Conservation (phyloP, 2,113 vertebrate species). For the Zosterops lateralis region DNA sequence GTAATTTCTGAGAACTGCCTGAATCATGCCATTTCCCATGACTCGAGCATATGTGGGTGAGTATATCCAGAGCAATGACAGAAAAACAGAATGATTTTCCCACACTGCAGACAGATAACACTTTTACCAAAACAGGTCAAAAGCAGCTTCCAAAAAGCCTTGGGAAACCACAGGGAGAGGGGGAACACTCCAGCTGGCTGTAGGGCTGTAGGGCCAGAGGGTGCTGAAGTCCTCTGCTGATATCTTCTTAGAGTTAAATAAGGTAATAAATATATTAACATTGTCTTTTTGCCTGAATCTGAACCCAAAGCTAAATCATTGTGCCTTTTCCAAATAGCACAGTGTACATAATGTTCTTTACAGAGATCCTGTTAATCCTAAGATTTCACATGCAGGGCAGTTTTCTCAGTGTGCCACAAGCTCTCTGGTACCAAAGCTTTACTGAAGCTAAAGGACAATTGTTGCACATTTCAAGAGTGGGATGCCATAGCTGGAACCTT, state of each 20-base stretch:
- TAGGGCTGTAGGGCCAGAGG: background rate
- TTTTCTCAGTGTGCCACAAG: rapidly evolving
- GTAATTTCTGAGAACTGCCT: background rate
- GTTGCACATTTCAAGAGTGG: background rate
- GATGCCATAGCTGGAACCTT: background rate
- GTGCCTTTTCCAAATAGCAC: background rate
- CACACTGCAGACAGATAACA: background rate
- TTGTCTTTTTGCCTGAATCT: background rate
- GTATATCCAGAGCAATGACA: background rate
- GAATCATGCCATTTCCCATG: background rate
- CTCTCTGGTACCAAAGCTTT: background rate
- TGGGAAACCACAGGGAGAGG: background rate
- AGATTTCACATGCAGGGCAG: background rate
- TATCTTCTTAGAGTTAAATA: background rate
- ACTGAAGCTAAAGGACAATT: background rate
- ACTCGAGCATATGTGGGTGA: constrained; percentile 1
- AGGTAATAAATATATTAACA: background rate
- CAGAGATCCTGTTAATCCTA: background rate
- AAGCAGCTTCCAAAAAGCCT: background rate
- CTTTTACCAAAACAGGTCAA: background rate
- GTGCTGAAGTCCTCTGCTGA: background rate
- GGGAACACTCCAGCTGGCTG: background rate
- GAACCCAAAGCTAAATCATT: background rate
- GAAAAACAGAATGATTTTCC: background rate
- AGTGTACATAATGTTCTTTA: background rate